phyloP scores from a whole-genome alignment of 1,140 invertebrate genomes.

The Drosophila rufa region DNA sequence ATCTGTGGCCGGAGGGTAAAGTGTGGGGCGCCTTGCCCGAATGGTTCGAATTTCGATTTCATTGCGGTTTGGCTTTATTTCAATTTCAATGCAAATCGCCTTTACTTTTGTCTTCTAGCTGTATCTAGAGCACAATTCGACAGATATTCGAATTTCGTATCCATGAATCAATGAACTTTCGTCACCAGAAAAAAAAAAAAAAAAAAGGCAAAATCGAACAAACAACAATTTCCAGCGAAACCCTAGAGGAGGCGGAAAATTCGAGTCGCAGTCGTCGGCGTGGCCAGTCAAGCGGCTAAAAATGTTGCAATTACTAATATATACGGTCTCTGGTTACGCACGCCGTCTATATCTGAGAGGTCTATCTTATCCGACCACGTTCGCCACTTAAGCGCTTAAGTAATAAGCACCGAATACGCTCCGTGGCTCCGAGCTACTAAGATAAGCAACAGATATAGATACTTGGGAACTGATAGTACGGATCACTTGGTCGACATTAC shows the following conservation, averaged over 20 bases:
- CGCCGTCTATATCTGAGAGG: constrained; percentile 18
- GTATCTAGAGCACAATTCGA: constrained; percentile 21
- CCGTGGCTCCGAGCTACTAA: constrained; percentile 11
- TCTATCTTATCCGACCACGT: constrained; percentile 61
- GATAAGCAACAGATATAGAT: constrained; percentile 60
- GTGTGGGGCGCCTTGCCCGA: constrained; percentile 63
- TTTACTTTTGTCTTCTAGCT: neutral
- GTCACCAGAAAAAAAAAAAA: neutral
- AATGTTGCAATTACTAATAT: constrained; percentile 69
- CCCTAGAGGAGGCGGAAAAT: constrained; percentile 12
- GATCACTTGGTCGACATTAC: constrained; percentile 26
- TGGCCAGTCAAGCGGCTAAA: constrained; percentile 63
- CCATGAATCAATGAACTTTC: constrained; percentile 68
- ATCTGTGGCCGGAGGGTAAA: constrained; percentile 35
- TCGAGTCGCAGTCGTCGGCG: neutral
- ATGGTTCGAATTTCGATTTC: constrained; percentile 62
- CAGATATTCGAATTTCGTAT: constrained; percentile 20
- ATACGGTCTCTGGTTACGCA: constrained; percentile 44
- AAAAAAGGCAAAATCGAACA: neutral
- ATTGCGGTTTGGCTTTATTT: constrained; percentile 67
- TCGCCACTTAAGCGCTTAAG: constrained; percentile 36
- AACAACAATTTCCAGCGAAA: constrained; percentile 38
- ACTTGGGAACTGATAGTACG: constrained; percentile 27
- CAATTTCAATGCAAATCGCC: constrained; percentile 56
- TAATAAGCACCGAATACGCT: constrained; percentile 37